Evolutionary conservation across 2,888 invertebrate genomes (phyloP), one percentile per base, ranked within the genome.

Genomic region (Cactoblastis cactorum): DNA sequence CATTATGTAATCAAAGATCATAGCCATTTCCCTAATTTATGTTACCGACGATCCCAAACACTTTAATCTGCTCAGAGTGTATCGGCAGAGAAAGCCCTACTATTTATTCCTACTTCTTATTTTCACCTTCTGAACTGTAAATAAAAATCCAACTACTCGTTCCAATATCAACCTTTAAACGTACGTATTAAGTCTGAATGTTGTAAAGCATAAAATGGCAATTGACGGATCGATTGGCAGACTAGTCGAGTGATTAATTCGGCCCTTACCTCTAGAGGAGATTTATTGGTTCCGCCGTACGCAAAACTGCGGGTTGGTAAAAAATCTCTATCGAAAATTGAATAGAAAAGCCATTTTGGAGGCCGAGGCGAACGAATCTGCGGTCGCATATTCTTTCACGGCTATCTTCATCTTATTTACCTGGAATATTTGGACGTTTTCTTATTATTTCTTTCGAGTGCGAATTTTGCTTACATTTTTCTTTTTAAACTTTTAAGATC

Each of bases 291-390:
- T 84, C 80, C 83, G 78, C 83, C 75, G 87, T 84, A 87, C 87
- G 89, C 88, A 88, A 89, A 89, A 88, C 88, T 88, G 88, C 79
- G 83, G 84, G 81, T 77, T 77, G 80, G 85, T 84, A 88, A 87
- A 89, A 89, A 88, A 89, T 87, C 84, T 89, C 84, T 84, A 88
- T 88, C 80, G 87, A 89, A 89, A 88, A 89, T 89, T 89, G 87
- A 89, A 89, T 89, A 87, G 88, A 84, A 88, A 89, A 88, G 78
- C 85, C 83, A 89, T 89, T 87, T 83, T 79, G 72, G 76, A 73
- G 75, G 79, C 69, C 61, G 67, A 69, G 68, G 65, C 67, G 74
- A 77, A 71, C 76, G 82, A 76, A 80, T 80, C 77, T 78, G 76
- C 71, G 72, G 65, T 71, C 72, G 65, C 67, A 70, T 77, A 76